Base-by-base conservation (phyloP, 2,888 invertebrate species). In the Cheilosia vulpina region DNA sequence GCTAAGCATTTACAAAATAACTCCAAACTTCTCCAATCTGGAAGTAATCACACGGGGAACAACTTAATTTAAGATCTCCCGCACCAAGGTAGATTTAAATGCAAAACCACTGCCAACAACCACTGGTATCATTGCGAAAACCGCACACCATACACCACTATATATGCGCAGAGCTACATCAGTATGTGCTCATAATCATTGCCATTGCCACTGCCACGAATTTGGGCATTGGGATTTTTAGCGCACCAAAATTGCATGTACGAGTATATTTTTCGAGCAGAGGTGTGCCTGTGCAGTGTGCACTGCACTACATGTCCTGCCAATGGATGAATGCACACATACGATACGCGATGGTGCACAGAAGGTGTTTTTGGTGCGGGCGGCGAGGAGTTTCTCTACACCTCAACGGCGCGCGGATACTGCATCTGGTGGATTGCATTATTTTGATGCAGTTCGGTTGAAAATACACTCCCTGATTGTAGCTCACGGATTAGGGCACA, bases 361-460 rank as follows among this genome's bases (percentile, higher is more conserved):
- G 38, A 58, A 68, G 47, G 45, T 43, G 45, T 43, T 11, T 2
- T n/a, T 1, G 13, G 57, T 43, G 38, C 7, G 19, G 50, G 9
- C 21, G 24, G 52, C 52, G 21, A 19, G 45, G 45, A 11, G 21
- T 47, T 55, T 41, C 34, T 31, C 43, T 31, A 13, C 62, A 63
- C 41, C 66, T 43, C 47, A 52, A 58, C 57, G 43, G 24, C 58
- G n/a, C n/a, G n/a, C n/a, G 69, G 24, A n/a, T 21, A 58, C 38
- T 38, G 43, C 45, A 60, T 60, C 53, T 50, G 77, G 62, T 50
- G 77, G 62, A 77, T 66, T 34, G 41, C 72, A 78, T 83, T 83
- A 83, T 83, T 83, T 78, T 66, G 82, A 78, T 72, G 72, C 72
- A 78, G 82, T 78, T 78, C 19, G 78, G 82, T 78, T 78, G 66